Conservation (phyloP, 2,797 vertebrate species). For the Coccyzus lansbergi region DNA sequence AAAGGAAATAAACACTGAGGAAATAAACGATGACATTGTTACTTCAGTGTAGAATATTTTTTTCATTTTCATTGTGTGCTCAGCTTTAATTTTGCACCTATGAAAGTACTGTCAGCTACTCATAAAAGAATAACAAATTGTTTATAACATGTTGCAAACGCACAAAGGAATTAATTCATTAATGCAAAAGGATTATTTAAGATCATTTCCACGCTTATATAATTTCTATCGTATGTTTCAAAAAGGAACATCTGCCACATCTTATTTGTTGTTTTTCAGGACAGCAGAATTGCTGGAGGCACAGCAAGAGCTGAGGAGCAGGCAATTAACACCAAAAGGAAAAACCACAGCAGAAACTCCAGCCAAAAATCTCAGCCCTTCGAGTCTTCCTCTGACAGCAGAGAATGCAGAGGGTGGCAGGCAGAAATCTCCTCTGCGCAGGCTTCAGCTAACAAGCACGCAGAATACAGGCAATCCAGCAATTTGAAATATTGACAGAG, state of each 20-base stretch:
- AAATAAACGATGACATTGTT: not conserved
- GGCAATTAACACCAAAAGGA: not conserved
- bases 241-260: not conserved
- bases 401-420: not conserved
- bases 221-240: slow-evolving; percentile 4
- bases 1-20: not conserved
- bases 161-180: not conserved
- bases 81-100: not conserved
- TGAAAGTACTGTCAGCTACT: not conserved
- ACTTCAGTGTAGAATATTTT: not conserved
- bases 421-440: rapidly evolving
- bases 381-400: not conserved
- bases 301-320: not conserved
- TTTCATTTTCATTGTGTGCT: not conserved
- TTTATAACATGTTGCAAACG: not conserved
- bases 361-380: not conserved
- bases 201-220: not conserved
- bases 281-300: not conserved
- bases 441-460: not conserved
- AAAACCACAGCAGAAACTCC: not conserved
- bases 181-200: not conserved
- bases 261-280: not conserved
- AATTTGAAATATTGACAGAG: not conserved
- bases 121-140: not conserved
- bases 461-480: not conserved